Base-by-base conservation (phyloP, 2,888 invertebrate species). In the Apodemia zela region DNA sequence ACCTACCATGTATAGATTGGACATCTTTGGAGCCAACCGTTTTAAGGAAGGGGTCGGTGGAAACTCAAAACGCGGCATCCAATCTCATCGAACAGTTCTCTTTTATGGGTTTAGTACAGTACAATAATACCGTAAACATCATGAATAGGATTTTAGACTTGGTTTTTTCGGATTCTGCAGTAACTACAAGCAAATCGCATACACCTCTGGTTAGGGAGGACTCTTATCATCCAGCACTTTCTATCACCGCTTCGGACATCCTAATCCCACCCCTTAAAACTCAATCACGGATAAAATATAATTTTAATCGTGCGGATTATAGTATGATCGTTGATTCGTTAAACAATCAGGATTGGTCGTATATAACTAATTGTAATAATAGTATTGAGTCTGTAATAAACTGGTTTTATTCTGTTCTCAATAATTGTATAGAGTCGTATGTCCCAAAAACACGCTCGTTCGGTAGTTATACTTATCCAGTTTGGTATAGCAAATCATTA, bases 1-100 rank as follows among this genome's bases (percentile, higher is more conserved):
- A 69, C 45, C 21, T 69, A 11, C 64, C 66, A 0, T 65, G 63
- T 61, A 54, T 68, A 11, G 42, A 65, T 2, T 69, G 69, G 69
- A 54, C 13, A 15, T 13, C 60, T 1, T 45, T 15, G 1, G 61
- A 61, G 1, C 67, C 65, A 7, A 25, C 42, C 1, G n/a, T n/a
- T n/a, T n/a, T n/a, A n/a, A n/a, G n/a, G n/a, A n/a, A n/a, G n/a
- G n/a, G n/a, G n/a, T n/a, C n/a, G n/a, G n/a, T n/a, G n/a, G n/a
- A n/a, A n/a, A n/a, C n/a, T n/a, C n/a, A n/a, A n/a, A n/a, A n/a
- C n/a, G n/a, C n/a, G n/a, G n/a, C n/a, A n/a, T n/a, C n/a, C n/a
- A n/a, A n/a, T n/a, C n/a, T n/a, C n/a, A n/a, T n/a, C n/a, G n/a
- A 17, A 10, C 11, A 18, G 21, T 51, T 21, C 21, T 18, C 3